These are phyloP conservation scores for Pituophis catenifer DNA, from an alignment of 2,113 vertebrate species.

Conservation along the genomic window DNA sequence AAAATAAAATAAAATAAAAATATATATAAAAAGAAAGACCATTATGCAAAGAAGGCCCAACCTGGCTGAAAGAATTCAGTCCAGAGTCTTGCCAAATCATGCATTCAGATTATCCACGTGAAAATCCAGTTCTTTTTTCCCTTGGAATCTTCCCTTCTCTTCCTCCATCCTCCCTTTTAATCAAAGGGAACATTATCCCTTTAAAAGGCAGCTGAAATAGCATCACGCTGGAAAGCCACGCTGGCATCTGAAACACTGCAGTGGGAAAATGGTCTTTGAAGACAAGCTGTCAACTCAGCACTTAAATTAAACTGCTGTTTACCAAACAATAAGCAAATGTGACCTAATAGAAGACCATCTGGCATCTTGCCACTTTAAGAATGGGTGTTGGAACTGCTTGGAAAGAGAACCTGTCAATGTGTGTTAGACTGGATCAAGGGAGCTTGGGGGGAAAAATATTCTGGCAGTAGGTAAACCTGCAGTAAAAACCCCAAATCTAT, in stretches of 20 bases:
- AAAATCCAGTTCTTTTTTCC: not conserved
- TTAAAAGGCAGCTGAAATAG: conserved; percentile 59
- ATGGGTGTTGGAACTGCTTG: conserved; percentile 15
- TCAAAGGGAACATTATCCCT: conserved; percentile 50
- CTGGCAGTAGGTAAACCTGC: not conserved
- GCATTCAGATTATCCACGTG: not conserved
- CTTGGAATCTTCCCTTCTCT: not conserved
- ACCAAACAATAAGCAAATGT: conserved; percentile 65
- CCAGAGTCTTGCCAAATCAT: accelerated
- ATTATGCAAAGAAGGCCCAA: not conserved
- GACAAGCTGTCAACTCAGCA: conserved; percentile 69
- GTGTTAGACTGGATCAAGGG: not conserved
- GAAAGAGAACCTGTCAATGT: conserved; percentile 22
- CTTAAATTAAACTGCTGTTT: conserved; percentile 62
- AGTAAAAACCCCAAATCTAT: not conserved
- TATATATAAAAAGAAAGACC: not conserved
- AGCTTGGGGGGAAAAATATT: not conserved
- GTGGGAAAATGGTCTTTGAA: conserved; percentile 64
- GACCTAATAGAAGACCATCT: conserved; percentile 66
- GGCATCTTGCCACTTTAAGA: conserved; percentile 53
- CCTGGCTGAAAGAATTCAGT: not conserved
- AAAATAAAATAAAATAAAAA: too few relatives aligned
- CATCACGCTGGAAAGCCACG: conserved; percentile 52
- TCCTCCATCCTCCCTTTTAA: not conserved
- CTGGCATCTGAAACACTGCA: conserved; percentile 35